phyloP scores from a whole-genome alignment of 2,113 vertebrate genomes.

The Calypte anna region DNA sequence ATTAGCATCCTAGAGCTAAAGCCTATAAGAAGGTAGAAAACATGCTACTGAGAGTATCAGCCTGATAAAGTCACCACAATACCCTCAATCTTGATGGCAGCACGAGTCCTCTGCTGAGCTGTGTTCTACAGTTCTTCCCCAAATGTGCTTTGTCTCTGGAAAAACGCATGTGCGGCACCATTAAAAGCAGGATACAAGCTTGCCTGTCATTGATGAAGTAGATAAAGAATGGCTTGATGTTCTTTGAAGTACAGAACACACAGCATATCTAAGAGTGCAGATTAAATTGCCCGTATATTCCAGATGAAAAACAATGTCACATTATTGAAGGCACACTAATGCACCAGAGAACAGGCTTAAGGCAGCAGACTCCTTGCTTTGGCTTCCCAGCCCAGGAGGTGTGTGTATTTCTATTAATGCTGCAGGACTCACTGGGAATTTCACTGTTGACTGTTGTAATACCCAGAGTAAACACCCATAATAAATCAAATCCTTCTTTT shows the following conservation, averaged over 20 bases:
- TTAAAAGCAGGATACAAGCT: not conserved
- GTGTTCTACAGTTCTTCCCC: not conserved
- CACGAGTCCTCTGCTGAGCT: not conserved
- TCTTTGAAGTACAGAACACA: constrained; percentile 35
- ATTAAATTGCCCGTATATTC: not conserved
- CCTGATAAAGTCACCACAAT: not conserved
- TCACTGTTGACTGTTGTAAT: not conserved
- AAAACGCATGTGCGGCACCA: not conserved
- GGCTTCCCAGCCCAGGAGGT: not conserved
- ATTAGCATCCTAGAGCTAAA: not conserved
- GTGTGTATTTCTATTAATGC: not conserved
- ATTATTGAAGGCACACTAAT: not conserved
- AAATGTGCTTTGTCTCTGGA: not conserved
- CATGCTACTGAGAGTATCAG: too few species aligned
- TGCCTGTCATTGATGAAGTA: not conserved
- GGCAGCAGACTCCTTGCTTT: not conserved
- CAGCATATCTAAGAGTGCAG: not conserved
- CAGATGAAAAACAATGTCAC: not conserved
- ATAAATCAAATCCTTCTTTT: not conserved
- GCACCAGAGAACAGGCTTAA: not conserved
- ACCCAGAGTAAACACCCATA: not conserved
- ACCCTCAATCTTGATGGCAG: not conserved
- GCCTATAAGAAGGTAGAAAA: not conserved
- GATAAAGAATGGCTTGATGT: not conserved
- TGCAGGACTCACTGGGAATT: not conserved